These are phyloP conservation scores for Emydocephalus ijimae DNA, from an alignment of 2,113 vertebrate genomes.

Conservation along the genomic window DNA sequence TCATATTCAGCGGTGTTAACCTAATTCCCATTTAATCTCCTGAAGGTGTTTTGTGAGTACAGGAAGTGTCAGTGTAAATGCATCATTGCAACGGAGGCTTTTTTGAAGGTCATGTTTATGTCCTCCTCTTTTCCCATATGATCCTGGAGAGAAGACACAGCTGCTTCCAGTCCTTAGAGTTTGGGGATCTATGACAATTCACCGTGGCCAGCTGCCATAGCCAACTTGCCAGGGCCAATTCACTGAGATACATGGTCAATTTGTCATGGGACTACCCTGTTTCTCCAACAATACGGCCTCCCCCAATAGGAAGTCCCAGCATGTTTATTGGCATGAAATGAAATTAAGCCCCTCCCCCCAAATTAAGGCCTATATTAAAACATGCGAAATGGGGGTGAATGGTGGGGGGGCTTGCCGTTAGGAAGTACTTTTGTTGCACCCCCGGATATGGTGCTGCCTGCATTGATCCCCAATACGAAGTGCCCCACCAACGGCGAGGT, in stretches of 20 bases:
- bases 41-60: not conserved
- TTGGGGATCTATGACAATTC: not conserved
- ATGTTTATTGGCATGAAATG: too few relatives aligned
- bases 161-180: not conserved
- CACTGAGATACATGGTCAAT: not conserved
- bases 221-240: not conserved
- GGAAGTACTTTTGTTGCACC: too few relatives aligned
- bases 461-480: too few relatives aligned
- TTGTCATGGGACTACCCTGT: too few relatives aligned
- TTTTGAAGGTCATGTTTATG: not conserved
- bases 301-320: too few relatives aligned
- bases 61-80: not conserved
- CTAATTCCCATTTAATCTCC: not conserved
- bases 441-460: too few relatives aligned
- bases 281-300: too few relatives aligned
- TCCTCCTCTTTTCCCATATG: not conserved
- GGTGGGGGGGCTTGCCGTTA: too few relatives aligned
- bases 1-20: not conserved
- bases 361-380: too few relatives aligned
- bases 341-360: too few relatives aligned
- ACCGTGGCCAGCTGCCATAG: not conserved
- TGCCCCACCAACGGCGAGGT: too few relatives aligned
- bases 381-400: too few relatives aligned
- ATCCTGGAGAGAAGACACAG: not conserved
- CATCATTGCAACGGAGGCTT: not conserved